Conservation (phyloP, 2,797 vertebrate genomes). For the Periparus ater region DNA sequence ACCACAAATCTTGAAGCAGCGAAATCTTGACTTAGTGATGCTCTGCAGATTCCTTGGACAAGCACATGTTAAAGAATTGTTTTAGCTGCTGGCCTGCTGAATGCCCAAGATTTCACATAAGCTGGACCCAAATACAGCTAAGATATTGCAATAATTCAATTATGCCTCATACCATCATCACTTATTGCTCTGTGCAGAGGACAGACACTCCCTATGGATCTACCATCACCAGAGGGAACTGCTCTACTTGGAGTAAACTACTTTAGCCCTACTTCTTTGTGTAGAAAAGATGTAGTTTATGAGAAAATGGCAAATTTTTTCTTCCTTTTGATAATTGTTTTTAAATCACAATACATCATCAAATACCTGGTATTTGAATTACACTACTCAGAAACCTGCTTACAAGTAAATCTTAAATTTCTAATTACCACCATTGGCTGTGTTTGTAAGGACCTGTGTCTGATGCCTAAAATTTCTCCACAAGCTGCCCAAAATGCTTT, state of each 20-base stretch:
- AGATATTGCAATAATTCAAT: background rate
- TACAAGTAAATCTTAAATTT: background rate
- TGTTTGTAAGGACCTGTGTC: background rate
- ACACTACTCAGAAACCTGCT: background rate
- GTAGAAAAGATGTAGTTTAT: background rate
- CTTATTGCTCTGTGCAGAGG: background rate
- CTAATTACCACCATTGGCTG: background rate
- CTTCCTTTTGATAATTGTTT: background rate
- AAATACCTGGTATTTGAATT: background rate
- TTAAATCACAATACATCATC: background rate
- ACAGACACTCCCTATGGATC: background rate
- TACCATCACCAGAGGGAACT: background rate
- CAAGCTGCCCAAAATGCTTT: background rate
- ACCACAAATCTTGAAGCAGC: background rate
- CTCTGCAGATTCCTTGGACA: background rate
- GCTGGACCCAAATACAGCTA: background rate
- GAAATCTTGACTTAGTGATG: background rate
- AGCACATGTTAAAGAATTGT: rapidly evolving
- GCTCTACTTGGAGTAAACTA: background rate
- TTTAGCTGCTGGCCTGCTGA: background rate
- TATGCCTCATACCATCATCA: background rate
- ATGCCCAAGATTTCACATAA: background rate
- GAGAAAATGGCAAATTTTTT: background rate
- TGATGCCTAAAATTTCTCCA: background rate
- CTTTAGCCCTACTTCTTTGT: background rate